phyloP scores from a whole-genome alignment of 2,888 invertebrate species.

The Athalia cordata region DNA sequence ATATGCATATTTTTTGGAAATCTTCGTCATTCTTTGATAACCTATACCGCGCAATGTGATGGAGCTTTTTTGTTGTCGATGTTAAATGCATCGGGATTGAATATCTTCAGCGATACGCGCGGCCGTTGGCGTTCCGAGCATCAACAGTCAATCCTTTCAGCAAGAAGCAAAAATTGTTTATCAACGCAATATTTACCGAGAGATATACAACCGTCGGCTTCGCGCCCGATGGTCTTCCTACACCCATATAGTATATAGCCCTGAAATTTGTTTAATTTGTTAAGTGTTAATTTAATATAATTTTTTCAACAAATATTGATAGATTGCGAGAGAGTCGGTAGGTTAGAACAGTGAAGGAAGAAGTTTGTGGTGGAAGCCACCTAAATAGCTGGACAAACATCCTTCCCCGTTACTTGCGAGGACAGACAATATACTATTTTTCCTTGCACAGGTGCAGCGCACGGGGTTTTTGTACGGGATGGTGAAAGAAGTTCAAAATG shows the following conservation, averaged over 20 bases:
- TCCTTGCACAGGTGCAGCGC: constrained; percentile 29
- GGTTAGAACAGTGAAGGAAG: constrained; percentile 43
- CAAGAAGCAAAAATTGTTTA: constrained; percentile 67
- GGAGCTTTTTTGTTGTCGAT: no score
- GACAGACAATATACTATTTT: constrained; percentile 19
- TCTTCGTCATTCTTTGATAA: constrained; percentile 48
- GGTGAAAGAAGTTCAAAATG: not conserved
- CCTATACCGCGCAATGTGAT: no score
- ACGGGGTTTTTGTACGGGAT: no score
- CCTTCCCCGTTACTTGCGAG: constrained; percentile 48
- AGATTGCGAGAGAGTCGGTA: constrained; percentile 48
- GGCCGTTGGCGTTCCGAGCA: not conserved
- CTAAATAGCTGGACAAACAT: constrained; percentile 64
- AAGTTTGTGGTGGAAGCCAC: constrained; percentile 46
- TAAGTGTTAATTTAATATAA: constrained; percentile 69
- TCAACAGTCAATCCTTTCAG: constrained; percentile 62
- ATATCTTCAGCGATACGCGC: not conserved
- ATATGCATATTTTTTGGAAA: constrained; percentile 11
- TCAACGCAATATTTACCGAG: constrained; percentile 67
- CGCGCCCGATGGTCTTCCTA: constrained; percentile 20
- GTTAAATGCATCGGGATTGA: no score
- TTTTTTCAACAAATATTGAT: constrained; percentile 63
- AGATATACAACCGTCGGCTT: constrained; percentile 46
- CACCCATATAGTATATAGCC: constrained; percentile 31
- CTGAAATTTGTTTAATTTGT: constrained; percentile 68